Base-by-base conservation (phyloP, 2,888 invertebrate genomes). In the Ariolimax columbianus region DNA sequence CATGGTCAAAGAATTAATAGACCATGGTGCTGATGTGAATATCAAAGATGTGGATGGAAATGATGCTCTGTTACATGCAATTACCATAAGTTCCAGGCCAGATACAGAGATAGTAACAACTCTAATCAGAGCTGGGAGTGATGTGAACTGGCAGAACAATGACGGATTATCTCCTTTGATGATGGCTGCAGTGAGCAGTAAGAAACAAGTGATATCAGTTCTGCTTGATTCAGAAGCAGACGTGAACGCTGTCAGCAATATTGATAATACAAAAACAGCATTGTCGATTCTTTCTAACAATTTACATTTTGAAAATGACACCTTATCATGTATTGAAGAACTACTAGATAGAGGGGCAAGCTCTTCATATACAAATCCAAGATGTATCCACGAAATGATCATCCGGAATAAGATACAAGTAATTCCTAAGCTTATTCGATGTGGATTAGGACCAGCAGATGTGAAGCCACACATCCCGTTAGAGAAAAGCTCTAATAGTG, bases 221-320 rank as follows among this genome's bases (percentile, higher is more conserved):
- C 40, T 72, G 26, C 26, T 72, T 23, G 72, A 72, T 72, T 40
- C 40, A 26, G 72, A 40, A 40, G 72, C 72, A 11, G 72, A 72
- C 40, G 72, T 72, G 1, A 72, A 72, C 23, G 72, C 72, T 26
- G 72, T 72, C 40, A 72, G 40, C 26, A 40, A 0, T 0, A 40
- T 23, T 11, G 19, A 72, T 72, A 26, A 40, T 11, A n/a, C 19
- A 72, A 40, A 38, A 40, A 72, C 72, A 40, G 40, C 40, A 38
- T 11, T 72, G 4, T 70, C 38, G 17, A 38, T 70, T 23, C 23
- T 70, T 17, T 17, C 38, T 9, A 2, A 30, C 17, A 30, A 11
- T 1, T 1, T 11, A 33, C 19, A 11, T 30, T 7, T 66, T 7
- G 30, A 2, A 4, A 33, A 33, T 33, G 19, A 7, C 33, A 19